phyloP scores from a whole-genome alignment of 2,113 vertebrate genomes.

The Elgaria multicarinata region DNA sequence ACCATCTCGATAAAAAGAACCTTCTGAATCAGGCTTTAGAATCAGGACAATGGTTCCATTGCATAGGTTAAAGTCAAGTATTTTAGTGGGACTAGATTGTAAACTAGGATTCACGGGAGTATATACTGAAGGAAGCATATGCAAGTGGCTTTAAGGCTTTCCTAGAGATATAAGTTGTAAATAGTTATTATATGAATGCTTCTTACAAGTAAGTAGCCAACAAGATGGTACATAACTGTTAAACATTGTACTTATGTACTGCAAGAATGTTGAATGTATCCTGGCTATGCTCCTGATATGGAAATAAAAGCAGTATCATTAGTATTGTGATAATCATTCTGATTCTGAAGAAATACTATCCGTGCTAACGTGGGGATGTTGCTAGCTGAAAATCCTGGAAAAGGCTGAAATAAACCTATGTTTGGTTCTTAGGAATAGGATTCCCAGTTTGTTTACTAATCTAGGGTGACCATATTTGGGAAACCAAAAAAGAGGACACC shows the following conservation, averaged over 20 bases:
- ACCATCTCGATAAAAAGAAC: background rate
- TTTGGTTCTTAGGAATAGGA: background rate
- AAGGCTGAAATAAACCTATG: background rate
- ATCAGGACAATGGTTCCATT: background rate
- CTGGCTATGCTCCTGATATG: slow-evolving; percentile 54
- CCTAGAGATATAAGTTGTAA: slow-evolving; percentile 66
- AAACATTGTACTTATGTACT: slow-evolving; percentile 11
- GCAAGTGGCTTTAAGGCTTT: slow-evolving; percentile 44
- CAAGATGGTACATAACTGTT: slow-evolving; percentile 25
- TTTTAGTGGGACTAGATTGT: background rate
- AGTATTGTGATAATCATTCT: background rate
- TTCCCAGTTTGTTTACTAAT: background rate
- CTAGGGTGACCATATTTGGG: too few relatives aligned
- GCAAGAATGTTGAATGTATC: slow-evolving; percentile 42
- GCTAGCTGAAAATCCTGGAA: background rate
- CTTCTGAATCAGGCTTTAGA: background rate
- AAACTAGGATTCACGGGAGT: background rate
- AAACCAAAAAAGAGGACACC: too few relatives aligned
- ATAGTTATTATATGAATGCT: slow-evolving; percentile 58
- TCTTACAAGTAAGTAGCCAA: slow-evolving; percentile 30
- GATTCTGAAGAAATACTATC: background rate
- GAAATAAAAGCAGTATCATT: slow-evolving; percentile 16
- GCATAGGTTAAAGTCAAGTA: background rate
- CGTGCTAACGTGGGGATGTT: background rate
- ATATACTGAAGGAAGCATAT: slow-evolving; percentile 39